phyloP scores from a whole-genome alignment of 2,113 vertebrate genomes.

The Vulpes vulpes region DNA sequence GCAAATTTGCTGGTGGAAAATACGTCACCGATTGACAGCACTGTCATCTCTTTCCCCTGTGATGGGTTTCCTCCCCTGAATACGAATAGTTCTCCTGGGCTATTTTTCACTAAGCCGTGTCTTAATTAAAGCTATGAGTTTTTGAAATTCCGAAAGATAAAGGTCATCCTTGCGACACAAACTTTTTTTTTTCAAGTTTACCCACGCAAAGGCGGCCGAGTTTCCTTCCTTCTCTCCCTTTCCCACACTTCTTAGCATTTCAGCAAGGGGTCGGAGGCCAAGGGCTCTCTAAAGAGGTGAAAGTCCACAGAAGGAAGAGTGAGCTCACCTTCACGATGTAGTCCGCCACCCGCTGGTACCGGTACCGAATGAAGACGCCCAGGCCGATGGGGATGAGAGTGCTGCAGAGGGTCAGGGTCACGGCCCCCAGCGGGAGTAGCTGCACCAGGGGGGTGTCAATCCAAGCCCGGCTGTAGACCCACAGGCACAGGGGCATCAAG shows the following conservation, averaged over 20 bases:
- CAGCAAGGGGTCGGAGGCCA: background rate
- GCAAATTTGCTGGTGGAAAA: background rate
- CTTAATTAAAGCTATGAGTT: constrained; percentile 7
- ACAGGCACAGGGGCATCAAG: constrained; percentile 97
- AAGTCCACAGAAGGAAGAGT: fast-evolving
- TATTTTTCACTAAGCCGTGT: background rate
- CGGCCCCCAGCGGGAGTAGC: constrained; percentile 95
- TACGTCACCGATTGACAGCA: background rate
- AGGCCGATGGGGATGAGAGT: constrained; percentile 96
- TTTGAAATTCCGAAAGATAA: background rate
- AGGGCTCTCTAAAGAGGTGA: too few species aligned
- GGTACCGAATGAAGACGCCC: constrained; percentile 94
- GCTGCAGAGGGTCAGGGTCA: constrained; percentile 96
- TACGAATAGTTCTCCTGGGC: background rate
- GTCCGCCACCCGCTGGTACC: constrained; percentile 92
- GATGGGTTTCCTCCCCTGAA: background rate
- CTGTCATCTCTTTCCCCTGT: background rate
- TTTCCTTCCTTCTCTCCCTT: background rate
- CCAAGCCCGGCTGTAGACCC: constrained; percentile 98
- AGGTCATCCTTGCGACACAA: background rate
- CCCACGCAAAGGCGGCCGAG: background rate
- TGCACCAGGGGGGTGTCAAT: constrained; percentile 96
- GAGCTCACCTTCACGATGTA: constrained; percentile 94
- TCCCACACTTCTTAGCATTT: background rate
- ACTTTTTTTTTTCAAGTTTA: background rate